These are phyloP conservation scores for Falco berigora DNA, from an alignment of 2,797 vertebrate genomes.

Conservation along the genomic window DNA sequence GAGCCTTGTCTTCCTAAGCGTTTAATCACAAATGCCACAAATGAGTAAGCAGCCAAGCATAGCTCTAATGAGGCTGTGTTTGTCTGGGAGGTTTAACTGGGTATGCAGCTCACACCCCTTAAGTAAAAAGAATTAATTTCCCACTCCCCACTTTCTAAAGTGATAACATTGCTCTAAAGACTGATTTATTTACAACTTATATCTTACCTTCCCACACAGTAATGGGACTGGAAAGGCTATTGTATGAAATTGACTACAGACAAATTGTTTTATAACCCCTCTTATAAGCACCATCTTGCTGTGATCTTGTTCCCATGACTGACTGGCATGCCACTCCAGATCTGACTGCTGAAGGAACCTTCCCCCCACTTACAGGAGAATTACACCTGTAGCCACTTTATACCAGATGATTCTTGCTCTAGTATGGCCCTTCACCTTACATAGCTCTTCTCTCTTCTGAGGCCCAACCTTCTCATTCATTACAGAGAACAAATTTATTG, in stretches of 20 bases:
- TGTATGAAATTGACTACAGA: not conserved
- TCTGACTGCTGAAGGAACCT: not conserved
- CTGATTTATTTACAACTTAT: not conserved
- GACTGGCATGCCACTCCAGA: not conserved
- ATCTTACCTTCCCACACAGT: not conserved
- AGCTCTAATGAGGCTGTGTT: constrained; percentile 14
- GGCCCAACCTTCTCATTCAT: not conserved
- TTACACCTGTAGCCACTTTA: not conserved
- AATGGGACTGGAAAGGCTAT: not conserved
- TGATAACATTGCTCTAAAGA: not conserved
- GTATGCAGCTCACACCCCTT: not conserved
- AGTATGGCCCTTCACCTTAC: not conserved
- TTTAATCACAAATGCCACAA: constrained; percentile 44
- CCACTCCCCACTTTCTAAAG: not conserved
- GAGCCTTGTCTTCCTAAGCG: not conserved
- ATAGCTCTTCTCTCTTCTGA: not conserved
- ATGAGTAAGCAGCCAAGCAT: constrained; percentile 2
- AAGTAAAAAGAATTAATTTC: not conserved
- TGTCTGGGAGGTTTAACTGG: not conserved
- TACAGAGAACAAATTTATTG: not conserved
- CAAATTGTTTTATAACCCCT: constrained; percentile 9
- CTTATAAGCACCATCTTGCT: not conserved
- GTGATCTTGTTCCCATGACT: not conserved
- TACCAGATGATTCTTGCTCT: not conserved
- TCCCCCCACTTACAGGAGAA: not conserved